Conservation (phyloP, 37 sponge, comb jelly and placozoan genomes). For the Axinella damicornis region DNA sequence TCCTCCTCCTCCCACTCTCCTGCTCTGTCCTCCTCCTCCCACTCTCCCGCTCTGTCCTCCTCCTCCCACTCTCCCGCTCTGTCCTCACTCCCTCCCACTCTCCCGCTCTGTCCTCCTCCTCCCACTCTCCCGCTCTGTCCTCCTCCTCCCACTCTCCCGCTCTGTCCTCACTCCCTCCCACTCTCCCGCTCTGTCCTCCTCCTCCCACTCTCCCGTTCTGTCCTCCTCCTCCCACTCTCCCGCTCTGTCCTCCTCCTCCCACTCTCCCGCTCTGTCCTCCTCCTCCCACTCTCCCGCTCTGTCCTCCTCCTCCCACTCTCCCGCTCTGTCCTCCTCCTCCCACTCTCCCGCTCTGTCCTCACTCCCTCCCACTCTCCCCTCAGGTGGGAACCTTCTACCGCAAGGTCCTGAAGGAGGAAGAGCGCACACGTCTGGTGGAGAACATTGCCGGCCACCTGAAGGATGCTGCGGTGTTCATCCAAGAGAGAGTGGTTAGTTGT, state of each 20-base stretch:
- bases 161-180: too few relatives aligned
- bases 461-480: constrained; percentile 83
- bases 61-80: not conserved
- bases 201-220: too few relatives aligned
- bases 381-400: constrained; percentile 74
- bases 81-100: too few relatives aligned
- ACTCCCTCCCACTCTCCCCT: not conserved
- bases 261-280: constrained; percentile 1
- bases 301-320: not conserved
- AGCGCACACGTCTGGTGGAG: constrained; percentile 50
- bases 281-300: constrained; percentile 12
- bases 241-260: too few relatives aligned
- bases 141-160: too few relatives aligned
- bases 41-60: too few relatives aligned
- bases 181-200: too few relatives aligned
- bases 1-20: too few relatives aligned
- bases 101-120: too few relatives aligned
- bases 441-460: constrained; percentile 92
- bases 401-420: constrained; percentile 75
- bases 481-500: constrained; percentile 75
- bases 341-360: not conserved
- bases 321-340: not conserved
- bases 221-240: too few relatives aligned
- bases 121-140: too few relatives aligned
- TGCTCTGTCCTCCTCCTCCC: too few relatives aligned